A percentile compares a stretch with the other conserved stretches of the same genome.
Evolutionary conservation across 2,113 vertebrate species (phyloP).

Genomic region (Pionites leucogaster): DNA sequence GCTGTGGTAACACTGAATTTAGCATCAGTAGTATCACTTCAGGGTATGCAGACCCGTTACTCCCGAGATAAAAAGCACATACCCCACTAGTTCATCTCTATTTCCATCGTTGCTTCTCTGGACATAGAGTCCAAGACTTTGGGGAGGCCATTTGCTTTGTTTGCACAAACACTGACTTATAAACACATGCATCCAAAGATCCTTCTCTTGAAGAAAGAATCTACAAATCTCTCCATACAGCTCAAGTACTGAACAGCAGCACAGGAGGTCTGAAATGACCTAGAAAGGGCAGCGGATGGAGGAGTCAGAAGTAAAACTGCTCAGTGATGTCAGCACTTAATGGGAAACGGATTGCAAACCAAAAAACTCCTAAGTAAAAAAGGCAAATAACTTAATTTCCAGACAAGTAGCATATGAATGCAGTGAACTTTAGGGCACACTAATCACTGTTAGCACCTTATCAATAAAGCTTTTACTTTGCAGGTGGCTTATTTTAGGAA

Average conservation of each 20-base stretch:
- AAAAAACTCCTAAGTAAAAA: background rate
- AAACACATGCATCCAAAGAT: background rate
- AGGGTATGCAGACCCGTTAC: background rate
- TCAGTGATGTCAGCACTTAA: background rate
- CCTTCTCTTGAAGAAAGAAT: background rate
- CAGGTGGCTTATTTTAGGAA: background rate
- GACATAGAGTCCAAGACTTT: background rate
- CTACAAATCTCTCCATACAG: background rate
- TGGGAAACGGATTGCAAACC: background rate
- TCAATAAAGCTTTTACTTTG: background rate
- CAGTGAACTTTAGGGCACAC: background rate
- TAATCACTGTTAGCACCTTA: background rate
- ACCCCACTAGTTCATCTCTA: rapidly evolving
- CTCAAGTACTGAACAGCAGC: background rate
- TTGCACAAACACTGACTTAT: rapidly evolving
- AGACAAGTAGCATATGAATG: background rate
- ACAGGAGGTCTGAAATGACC: background rate
- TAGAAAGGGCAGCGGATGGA: background rate
- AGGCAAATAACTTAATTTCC: background rate
- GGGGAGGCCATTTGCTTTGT: background rate
- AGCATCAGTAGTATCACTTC: background rate
- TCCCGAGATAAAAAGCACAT: background rate
- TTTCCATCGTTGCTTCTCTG: background rate
- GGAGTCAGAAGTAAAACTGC: background rate
- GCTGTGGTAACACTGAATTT: background rate